Base-by-base conservation (phyloP, 2,113 vertebrate genomes). In the Melozone crissalis region DNA sequence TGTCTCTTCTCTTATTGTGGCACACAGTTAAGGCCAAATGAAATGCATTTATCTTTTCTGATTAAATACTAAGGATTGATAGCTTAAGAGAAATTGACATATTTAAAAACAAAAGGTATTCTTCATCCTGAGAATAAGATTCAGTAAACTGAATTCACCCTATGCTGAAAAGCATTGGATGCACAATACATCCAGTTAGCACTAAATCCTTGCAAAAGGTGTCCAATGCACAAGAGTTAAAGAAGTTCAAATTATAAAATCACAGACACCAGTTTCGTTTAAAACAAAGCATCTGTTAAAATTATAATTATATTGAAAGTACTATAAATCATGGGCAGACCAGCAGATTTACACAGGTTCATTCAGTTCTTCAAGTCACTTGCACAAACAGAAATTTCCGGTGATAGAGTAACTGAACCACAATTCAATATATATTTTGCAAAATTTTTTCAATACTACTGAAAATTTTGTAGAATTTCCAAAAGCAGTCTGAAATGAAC, bases 41-140 rank as follows among this genome's bases (percentile, higher is more conserved):
- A 97, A 97, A 96, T 96, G 72, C 12, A 30, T 96, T 95, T 96
- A 89, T 93, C 87, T 95, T 28, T 69, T 41, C 5, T 95, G 86
- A 96, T 97, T 93, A 96, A 96, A 96, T 87, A 96, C 94, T 95
- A 92, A 96, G 94, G 78, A 95, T 79, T 33, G 39, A 95, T 85
- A 85, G 66, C 23, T 87, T 89, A 95, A 96, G 71, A 96, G 51
- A 93, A 96, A 84, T 15, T 94, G 91, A 77, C 58, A 63, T 81
- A 84, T 93, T 97, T 97, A 91, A 95, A 97, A 96, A 94, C 46
- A 93, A 78, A 95, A 90, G 23, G 9, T 61, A 85, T 89, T 96
- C 91, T 91, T 96, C 26, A 94, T 94, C 20, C 28, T 71, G 28
- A 86, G 61, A 90, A 71, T 44, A 62, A 84, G 47, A 76, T 83